Evolutionary conservation across 2,888 invertebrate species (phyloP).

Genomic region (Phyllotreta cruciferae): DNA sequence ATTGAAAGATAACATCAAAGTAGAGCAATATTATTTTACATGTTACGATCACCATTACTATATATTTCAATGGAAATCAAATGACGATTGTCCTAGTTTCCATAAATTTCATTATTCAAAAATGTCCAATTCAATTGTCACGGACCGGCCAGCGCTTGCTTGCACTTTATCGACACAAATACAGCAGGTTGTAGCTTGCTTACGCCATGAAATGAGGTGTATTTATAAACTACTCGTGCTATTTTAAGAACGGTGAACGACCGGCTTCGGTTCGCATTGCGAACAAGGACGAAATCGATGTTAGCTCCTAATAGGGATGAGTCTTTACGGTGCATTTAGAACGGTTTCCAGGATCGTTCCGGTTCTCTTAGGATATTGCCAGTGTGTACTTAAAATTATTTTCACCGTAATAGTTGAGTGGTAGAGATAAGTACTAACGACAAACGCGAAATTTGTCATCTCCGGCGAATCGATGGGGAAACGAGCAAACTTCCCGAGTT

Average conservation of each 20-base stretch:
- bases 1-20: no score
- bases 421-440: no score
- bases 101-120: conserved; percentile 32
- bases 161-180: conserved; percentile 30
- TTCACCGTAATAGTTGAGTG: no score
- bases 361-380: no score
- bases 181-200: conserved; percentile 37
- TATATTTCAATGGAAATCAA: conserved; percentile 19
- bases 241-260: conserved; percentile 44
- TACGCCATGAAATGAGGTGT: conserved; percentile 25
- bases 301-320: neutral
- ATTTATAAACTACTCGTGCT: conserved; percentile 40
- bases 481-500: no score
- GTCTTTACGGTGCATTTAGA: neutral
- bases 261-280: conserved; percentile 35
- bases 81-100: conserved; percentile 28
- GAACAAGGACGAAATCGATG: conserved; percentile 21
- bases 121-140: conserved; percentile 13
- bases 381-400: no score
- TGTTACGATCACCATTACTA: neutral
- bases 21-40: neutral
- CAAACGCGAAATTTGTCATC: no score
- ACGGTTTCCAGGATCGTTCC: no score
- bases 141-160: conserved; percentile 15
- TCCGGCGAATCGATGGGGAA: no score